Conservation (phyloP, 2,888 invertebrate genomes). For the Drosophila mettleri region DNA sequence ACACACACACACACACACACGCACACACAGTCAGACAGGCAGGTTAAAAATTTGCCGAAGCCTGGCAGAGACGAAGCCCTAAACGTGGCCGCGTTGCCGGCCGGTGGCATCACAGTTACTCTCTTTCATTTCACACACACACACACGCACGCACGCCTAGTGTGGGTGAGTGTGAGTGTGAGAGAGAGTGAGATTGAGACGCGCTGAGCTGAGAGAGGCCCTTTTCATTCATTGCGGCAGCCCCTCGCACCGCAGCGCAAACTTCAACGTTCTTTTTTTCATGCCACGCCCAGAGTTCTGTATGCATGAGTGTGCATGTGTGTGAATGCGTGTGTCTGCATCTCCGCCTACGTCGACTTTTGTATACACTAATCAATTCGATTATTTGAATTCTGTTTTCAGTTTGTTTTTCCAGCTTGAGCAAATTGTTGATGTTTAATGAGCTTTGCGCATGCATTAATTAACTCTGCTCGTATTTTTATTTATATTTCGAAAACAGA, state of each 20-base stretch:
- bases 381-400: background rate
- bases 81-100: slow-evolving; percentile 33
- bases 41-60: slow-evolving; percentile 56
- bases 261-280: background rate
- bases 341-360: background rate
- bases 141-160: background rate
- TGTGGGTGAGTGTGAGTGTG: background rate
- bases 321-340: background rate
- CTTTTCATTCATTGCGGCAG: slow-evolving; percentile 22
- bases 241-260: background rate
- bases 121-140: slow-evolving; percentile 5
- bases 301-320: background rate
- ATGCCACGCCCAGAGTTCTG: slow-evolving; percentile 37
- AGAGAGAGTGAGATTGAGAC: background rate
- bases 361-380: background rate
- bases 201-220: slow-evolving; percentile 1
- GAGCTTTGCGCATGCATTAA: background rate
- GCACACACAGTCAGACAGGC: slow-evolving; percentile 12
- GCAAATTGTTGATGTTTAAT: background rate
- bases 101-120: slow-evolving; percentile 35
- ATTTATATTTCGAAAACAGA: background rate
- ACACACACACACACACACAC: slow-evolving; percentile 9
- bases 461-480: background rate
- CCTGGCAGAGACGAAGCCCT: slow-evolving; percentile 37
- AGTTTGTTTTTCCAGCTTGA: too few species aligned